These are phyloP conservation scores for Sinocyclocheilus maitianheensis DNA, from an alignment of 2,113 vertebrate genomes.

Conservation along the genomic window DNA sequence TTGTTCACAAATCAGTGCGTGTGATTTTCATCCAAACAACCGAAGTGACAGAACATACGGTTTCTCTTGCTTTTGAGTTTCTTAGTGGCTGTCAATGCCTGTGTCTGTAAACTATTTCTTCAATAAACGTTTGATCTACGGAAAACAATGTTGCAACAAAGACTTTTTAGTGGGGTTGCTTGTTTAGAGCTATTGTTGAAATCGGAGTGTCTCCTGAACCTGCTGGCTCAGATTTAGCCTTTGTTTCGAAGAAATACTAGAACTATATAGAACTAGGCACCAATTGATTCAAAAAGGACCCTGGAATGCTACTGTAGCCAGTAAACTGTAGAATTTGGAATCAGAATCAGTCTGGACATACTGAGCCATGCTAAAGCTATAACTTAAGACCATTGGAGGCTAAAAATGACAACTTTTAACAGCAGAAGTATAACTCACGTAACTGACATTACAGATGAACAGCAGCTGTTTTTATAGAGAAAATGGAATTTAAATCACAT, in stretches of 20 bases:
- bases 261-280: neutral
- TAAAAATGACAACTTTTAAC: neutral
- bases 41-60: neutral
- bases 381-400: neutral
- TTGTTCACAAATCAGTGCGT: neutral
- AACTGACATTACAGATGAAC: neutral
- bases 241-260: neutral
- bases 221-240: neutral
- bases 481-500: neutral
- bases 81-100: neutral
- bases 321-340: neutral
- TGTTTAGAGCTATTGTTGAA: neutral
- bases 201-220: neutral
- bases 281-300: neutral
- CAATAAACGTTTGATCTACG: neutral
- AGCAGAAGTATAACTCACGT: neutral
- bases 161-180: neutral
- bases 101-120: neutral
- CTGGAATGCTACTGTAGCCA: neutral
- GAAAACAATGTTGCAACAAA: constrained; percentile 3
- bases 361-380: neutral
- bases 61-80: neutral
- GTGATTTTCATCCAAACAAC: neutral
- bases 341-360: neutral
- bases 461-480: neutral